Percentiles rank a stretch among this genome's conserved stretches.
phyloP scores from a whole-genome alignment of 2,797 vertebrate species.

The Strix occidentalis region DNA sequence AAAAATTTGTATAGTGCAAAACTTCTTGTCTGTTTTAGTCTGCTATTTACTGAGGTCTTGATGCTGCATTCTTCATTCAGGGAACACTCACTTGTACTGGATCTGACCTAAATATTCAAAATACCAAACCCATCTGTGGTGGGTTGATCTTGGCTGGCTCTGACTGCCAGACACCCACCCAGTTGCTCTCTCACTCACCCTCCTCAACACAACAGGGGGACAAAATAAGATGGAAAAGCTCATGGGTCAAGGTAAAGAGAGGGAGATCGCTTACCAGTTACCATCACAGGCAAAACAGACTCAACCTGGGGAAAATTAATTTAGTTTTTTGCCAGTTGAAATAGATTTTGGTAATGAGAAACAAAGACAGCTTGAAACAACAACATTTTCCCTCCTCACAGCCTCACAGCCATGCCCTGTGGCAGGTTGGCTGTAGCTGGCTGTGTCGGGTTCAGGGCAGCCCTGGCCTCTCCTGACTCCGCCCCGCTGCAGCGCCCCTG shows the following conservation, averaged over 20 bases:
- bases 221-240: not conserved
- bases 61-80: not conserved
- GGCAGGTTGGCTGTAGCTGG: accelerated
- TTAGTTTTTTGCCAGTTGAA: not conserved
- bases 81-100: not conserved
- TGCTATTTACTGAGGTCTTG: not conserved
- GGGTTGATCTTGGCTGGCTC: not conserved
- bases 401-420: not conserved
- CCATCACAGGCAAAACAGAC: not conserved
- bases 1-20: not conserved
- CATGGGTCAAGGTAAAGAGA: not conserved
- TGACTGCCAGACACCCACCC: accelerated
- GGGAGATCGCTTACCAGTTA: not conserved
- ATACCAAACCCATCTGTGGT: not conserved
- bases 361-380: not conserved
- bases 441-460: accelerated
- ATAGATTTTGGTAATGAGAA: not conserved
- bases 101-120: not conserved
- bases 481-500: too few relatives aligned
- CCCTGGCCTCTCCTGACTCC: not conserved
- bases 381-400: not conserved
- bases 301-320: not conserved
- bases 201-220: not conserved
- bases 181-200: not conserved
- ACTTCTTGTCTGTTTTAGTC: not conserved